Evolutionary conservation across 2,113 vertebrate genomes (phyloP).

Genomic region (Serilophus lunatus): DNA sequence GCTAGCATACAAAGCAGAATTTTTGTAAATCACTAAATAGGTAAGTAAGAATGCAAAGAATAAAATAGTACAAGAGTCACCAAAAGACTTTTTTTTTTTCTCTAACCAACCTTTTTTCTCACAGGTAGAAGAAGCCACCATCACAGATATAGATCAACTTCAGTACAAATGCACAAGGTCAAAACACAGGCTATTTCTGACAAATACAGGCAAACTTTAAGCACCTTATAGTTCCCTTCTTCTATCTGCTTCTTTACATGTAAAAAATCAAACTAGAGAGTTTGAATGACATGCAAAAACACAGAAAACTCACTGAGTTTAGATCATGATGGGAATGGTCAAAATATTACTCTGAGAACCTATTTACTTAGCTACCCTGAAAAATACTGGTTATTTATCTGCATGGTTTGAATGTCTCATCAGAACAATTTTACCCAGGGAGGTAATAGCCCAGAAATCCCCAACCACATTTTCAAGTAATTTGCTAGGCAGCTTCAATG

Average conservation of each 20-base stretch:
- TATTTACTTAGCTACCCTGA: not conserved
- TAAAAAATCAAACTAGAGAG: not conserved
- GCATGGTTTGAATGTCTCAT: not conserved
- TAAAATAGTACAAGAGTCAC: not conserved
- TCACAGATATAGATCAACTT: not conserved
- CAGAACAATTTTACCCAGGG: not conserved
- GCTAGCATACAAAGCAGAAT: not conserved
- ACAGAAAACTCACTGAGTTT: not conserved
- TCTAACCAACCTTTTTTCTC: not conserved
- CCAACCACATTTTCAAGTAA: not conserved
- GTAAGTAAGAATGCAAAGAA: not conserved
- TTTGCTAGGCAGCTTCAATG: not conserved
- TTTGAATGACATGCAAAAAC: not conserved
- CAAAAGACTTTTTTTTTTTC: not conserved
- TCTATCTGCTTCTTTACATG: not conserved
- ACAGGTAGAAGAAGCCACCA: not conserved
- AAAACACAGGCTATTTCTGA: not conserved
- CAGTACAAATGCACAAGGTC: not conserved
- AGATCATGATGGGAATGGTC: not conserved
- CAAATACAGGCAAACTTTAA: not conserved
- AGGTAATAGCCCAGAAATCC: not conserved
- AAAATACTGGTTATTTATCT: not conserved
- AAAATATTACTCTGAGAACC: not conserved
- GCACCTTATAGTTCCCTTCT: not conserved
- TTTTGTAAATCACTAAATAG: not conserved